Evolutionary conservation across 2,113 vertebrate genomes (phyloP), one percentile per base, ranked within the genome.

Genomic region (Gymnogyps californianus): DNA sequence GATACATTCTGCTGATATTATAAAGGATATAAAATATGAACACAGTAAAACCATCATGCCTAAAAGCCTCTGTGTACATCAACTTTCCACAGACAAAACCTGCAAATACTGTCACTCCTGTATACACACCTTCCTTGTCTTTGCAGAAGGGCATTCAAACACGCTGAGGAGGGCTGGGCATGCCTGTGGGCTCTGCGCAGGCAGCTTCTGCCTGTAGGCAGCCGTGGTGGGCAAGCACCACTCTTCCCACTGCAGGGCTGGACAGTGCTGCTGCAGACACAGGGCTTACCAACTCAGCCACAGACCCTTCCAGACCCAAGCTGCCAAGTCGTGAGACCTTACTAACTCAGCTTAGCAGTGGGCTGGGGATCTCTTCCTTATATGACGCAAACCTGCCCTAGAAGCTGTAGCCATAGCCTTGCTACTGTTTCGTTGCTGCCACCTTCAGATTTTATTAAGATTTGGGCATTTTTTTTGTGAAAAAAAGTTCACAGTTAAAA

Each of bases 391-490:
- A 61, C 31, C 83, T 66, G 36, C 61, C 82, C 71, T 59, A 80
- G 47, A 86, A 95, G 46, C n/a, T 62, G 34, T 26, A 90, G 71
- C 62, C 42, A 8, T 47, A 89, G 81, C 44, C 74, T 91, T 17
- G 46, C 58, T 94, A 31, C 85, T 67, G 67, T 91, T 97, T 96
- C 24, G 0, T 94, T 96, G 87, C 85, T 96, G 89, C 93, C 79
- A 95, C 87, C 93, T 96, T 94, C 93, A 95, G 94, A 90, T 93
- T 91, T 95, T 90, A 96, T 95, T 92, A 95, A 93, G 75, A 83
- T 86, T 62, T 57, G 28, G 78, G 69, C 3, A 1, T n/a, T 28
- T 71, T 86, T 65, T 13, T 16, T 4, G 13, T 69, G 16, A 42
- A 74, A 78, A 84, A 87, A 91, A 44, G 78, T 94, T 87, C 82